Base-by-base conservation (phyloP, 2,888 invertebrate genomes). In the Leucoma salicis region DNA sequence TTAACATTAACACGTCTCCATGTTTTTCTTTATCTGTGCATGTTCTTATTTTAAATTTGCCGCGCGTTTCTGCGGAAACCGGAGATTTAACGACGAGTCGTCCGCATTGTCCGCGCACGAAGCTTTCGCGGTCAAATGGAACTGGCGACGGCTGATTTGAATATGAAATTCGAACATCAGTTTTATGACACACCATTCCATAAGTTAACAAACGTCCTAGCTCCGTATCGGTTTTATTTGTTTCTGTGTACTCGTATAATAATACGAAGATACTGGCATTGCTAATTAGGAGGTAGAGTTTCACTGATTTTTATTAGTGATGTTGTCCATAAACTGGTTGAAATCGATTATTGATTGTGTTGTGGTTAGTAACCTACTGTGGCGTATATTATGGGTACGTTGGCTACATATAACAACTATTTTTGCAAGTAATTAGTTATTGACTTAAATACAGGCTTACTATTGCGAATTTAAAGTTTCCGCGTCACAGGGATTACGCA, bases 81-180 rank as follows among this genome's bases (percentile, higher is more conserved):
- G 67, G 74, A 76, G 78, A 82, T 78, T 88, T 86, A 82, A 88
- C 84, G 85, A 86, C 77, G 76, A 65, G 74, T 81, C 84, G 82
- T 87, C 87, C 70, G 78, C 65, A 86, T 86, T 87, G 86, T 85
- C 84, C 84, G 73, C 67, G 70, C 85, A 86, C 87, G 86, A 69
- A 80, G 75, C 71, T 67, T 66, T 70, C 67, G 63, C 62, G 57
- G 65, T 69, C 63, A 66, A 74, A 72, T 71, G 73, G 73, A 70
- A 68, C 68, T 70, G 67, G 74, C 66, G 70, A 77, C 74, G 74
- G 74, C 78, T 81, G 70, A 87, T 86, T 86, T 86, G 82, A 85
- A 86, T 85, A 80, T 61, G 61, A 60, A 61, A 61, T 61, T 57
- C 40, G 61, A 61, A 77, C 66, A 67, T 59, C 61, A 59, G 65